Evolutionary conservation across 92 coral and sea anemone species (phyloP), one percentile per base, ranked within the genome.

Genomic region (Muricea muricata): DNA sequence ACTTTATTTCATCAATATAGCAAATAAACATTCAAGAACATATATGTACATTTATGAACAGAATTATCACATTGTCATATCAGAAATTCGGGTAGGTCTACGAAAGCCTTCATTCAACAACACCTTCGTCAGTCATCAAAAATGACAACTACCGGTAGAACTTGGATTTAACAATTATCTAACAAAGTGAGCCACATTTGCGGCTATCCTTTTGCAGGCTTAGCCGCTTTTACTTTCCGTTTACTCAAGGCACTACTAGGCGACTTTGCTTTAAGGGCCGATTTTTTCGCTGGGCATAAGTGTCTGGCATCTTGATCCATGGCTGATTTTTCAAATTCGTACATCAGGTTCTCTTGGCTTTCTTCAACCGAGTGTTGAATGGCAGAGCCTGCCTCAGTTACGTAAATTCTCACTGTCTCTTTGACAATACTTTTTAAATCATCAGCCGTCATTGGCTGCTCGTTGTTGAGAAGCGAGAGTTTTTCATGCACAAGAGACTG

Each of bases 321-420:
- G 23, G 71, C 50, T 9, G 33, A 35, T 39, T 21, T 78, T 15
- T 37, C 23, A 78, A 31, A 78, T 18, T 78, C 68, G 35, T 57
- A 78, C 54, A 35, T 14, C 18, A 78, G 32, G 29, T 78, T 78
- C 40, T 78, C 70, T 56, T 78, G 71, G 52, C 56, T 78, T 58
- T 78, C 83, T 28, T 78, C 32, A 15, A 78, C 35, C 33, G 25
- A 33, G 37, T 52, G 63, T 45, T 56, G 47, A 9, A 78, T 78
- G 70, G 71, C 34, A 0, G 52, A 32, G 1, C 52, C 50, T 7
- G 83, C 83, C 13, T 67, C 55, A 1, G 83, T 32, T 1, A 78
- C 70, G 26, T 56, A 58, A 33, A 78, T 78, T 46, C 45, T 35
- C 14, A 23, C 71, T 18, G 83, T 57, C 65, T 78, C 71, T 58